A percentile compares a stretch with the other conserved stretches of the same genome.
Evolutionary conservation across 2,797 vertebrate genomes (phyloP).

Genomic region (Gadopsis bispinosus): DNA sequence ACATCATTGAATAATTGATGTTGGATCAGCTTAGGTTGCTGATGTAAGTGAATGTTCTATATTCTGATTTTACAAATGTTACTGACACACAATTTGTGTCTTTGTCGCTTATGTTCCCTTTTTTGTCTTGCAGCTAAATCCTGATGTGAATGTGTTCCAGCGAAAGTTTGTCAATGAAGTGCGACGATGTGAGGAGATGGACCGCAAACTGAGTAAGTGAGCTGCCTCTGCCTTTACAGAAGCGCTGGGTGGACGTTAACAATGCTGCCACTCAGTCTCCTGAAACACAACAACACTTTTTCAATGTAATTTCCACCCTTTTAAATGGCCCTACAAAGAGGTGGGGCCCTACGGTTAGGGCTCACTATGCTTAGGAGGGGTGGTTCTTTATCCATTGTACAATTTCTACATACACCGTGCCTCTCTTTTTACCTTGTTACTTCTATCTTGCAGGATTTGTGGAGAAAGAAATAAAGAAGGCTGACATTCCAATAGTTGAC

Average conservation of each 20-base stretch:
- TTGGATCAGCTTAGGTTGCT: background rate
- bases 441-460: constrained; percentile 90
- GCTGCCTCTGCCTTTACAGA: background rate
- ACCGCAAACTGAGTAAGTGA: constrained; percentile 93
- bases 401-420: background rate
- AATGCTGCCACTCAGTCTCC: background rate
- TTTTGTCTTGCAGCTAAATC: constrained; percentile 88
- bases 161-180: constrained; percentile 99
- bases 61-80: background rate
- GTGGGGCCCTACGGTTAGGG: background rate
- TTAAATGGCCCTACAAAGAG: background rate
- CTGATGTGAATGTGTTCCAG: constrained; percentile 97
- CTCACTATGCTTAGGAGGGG: background rate
- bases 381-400: too few species aligned
- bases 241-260: background rate
- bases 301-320: background rate
- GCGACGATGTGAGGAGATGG: constrained; percentile 97
- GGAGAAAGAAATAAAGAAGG: constrained; percentile 98
- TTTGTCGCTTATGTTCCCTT: background rate
- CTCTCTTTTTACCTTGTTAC: background rate
- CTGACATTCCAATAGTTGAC: constrained; percentile 91
- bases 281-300: background rate
- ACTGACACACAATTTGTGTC: background rate
- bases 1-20: background rate
- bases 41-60: background rate